These are phyloP conservation scores for Ctenicera cuprea DNA, from an alignment of 2,888 invertebrate genomes.

Conservation along the genomic window DNA sequence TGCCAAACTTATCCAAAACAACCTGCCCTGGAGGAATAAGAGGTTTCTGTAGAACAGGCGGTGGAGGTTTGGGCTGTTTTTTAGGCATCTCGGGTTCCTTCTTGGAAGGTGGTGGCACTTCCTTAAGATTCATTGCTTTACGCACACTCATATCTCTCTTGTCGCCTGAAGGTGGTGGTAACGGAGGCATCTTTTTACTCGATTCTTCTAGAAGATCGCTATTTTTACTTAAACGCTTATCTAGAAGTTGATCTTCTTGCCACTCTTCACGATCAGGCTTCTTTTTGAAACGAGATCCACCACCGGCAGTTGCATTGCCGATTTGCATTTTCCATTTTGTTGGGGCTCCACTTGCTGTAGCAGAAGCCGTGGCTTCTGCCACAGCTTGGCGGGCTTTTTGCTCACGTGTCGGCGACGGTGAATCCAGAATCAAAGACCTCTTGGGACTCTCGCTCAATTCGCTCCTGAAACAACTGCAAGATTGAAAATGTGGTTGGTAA, in stretches of 20 bases:
- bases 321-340: conserved; percentile 84
- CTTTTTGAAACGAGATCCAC: conserved; percentile 77
- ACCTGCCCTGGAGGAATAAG: conserved; percentile 75
- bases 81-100: conserved; percentile 64
- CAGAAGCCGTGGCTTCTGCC: conserved; percentile 73
- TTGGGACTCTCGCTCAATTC: conserved; percentile 67
- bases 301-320: conserved; percentile 74
- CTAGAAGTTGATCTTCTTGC: conserved; percentile 57
- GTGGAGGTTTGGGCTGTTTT: conserved; percentile 63
- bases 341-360: conserved; percentile 73
- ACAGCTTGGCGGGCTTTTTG: conserved; percentile 73
- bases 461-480: conserved; percentile 59
- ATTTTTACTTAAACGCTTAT: conserved; percentile 41
- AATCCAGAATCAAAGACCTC: conserved; percentile 65
- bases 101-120: conserved; percentile 75
- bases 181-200: conserved; percentile 54
- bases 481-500: background rate
- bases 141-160: conserved; percentile 78
- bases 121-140: conserved; percentile 79
- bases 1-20: conserved; percentile 84
- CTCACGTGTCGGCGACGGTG: conserved; percentile 72
- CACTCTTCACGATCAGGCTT: conserved; percentile 73
- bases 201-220: conserved; percentile 41
- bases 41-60: conserved; percentile 61
- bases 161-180: conserved; percentile 72